A percentile compares a stretch with the other conserved stretches of the same genome.
These are phyloP conservation scores for Monochamus alternatus DNA, from an alignment of 2,888 invertebrate genomes.

Conservation along the genomic window DNA sequence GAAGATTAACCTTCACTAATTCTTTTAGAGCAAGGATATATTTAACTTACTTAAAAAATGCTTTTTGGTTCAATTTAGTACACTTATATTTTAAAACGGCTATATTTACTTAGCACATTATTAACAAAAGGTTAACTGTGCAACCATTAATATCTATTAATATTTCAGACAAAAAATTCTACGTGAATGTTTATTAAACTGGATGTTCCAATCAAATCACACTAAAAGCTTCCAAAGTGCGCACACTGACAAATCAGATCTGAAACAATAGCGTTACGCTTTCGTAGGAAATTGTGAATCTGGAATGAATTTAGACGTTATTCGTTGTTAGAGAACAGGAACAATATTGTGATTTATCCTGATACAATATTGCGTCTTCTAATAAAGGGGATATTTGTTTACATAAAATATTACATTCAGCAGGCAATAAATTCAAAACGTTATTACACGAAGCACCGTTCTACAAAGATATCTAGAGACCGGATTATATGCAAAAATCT, in stretches of 20 bases:
- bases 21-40: too few species aligned
- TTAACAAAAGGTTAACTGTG: neutral
- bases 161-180: neutral
- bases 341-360: neutral
- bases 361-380: neutral
- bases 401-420: slow-evolving; percentile 7
- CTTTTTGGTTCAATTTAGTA: too few species aligned
- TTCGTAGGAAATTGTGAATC: slow-evolving; percentile 12
- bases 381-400: slow-evolving; percentile 7
- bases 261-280: neutral
- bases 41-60: too few species aligned
- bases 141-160: neutral
- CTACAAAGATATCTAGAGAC: neutral
- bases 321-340: neutral
- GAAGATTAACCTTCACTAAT: too few species aligned
- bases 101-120: too few species aligned
- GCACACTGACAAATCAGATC: slow-evolving; percentile 21
- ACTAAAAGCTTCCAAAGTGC: slow-evolving; percentile 4
- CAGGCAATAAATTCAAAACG: neutral
- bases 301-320: slow-evolving; percentile 11
- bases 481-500: too few species aligned
- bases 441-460: neutral
- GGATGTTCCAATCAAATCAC: neutral
- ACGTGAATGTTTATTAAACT: neutral
- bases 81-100: too few species aligned